phyloP scores from a whole-genome alignment of 2,888 invertebrate genomes.

The Sarcophaga variegata region DNA sequence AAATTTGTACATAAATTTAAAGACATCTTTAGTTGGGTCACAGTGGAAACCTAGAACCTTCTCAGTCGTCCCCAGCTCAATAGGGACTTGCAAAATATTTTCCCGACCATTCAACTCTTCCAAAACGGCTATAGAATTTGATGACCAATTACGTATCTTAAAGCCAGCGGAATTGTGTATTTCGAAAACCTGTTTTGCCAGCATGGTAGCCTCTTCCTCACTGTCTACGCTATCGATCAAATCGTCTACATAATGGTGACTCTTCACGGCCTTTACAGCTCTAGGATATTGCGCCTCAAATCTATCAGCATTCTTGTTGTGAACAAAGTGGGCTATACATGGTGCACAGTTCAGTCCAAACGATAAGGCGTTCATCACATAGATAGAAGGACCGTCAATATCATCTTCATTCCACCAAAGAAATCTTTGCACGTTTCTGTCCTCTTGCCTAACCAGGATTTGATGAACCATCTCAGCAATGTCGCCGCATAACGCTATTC shows the following conservation, averaged over 20 bases:
- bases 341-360: conserved; percentile 60
- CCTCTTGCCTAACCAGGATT: conserved; percentile 29
- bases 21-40: conserved; percentile 39
- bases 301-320: conserved; percentile 25
- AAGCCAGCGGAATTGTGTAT: conserved; percentile 41
- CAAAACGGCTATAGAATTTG: conserved; percentile 33
- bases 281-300: not conserved
- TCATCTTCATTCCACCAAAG: conserved; percentile 60
- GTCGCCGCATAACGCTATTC: conserved; percentile 46
- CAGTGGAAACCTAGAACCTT: conserved; percentile 47
- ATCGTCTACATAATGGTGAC: conserved; percentile 39
- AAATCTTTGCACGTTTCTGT: conserved; percentile 57
- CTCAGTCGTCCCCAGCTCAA: not conserved
- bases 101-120: not conserved
- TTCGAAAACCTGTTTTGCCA: not conserved
- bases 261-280: conserved; percentile 20
- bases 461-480: conserved; percentile 64
- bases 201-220: conserved; percentile 6
- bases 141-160: conserved; percentile 29
- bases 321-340: conserved; percentile 61
- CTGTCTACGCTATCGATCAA: conserved; percentile 33
- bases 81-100: not conserved
- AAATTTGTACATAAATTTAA: conserved; percentile 38
- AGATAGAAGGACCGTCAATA: conserved; percentile 25
- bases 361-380: conserved; percentile 60